phyloP scores from a whole-genome alignment of 1,140 invertebrate genomes.

The Stratiolaelaps scimitus region DNA sequence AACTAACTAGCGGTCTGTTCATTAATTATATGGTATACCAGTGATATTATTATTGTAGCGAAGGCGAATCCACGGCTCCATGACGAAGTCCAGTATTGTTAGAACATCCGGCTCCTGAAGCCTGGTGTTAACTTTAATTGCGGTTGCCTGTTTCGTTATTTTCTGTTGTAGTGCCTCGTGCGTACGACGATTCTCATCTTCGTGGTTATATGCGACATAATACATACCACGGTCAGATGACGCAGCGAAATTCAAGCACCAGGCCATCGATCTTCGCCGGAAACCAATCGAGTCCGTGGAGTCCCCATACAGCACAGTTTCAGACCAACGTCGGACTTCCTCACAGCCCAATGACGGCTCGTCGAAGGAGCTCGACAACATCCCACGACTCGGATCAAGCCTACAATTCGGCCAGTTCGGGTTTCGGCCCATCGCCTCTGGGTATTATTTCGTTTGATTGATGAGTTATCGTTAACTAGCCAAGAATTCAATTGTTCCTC shows the following conservation, averaged over 20 bases:
- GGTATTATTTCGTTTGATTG: not conserved
- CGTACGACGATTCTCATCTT: not conserved
- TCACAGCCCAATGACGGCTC: constrained; percentile 51
- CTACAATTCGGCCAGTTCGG: constrained; percentile 36
- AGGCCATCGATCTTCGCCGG: constrained; percentile 47
- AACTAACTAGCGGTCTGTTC: too few species aligned
- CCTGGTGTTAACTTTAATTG: too few species aligned
- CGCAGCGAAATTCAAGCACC: constrained; percentile 38
- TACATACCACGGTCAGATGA: constrained; percentile 68
- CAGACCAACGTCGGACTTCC: constrained; percentile 36
- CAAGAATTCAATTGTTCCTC: too few species aligned
- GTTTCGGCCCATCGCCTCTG: constrained; percentile 32
- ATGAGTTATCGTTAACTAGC: too few species aligned
- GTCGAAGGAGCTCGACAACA: constrained; percentile 54
- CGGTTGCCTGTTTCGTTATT: not conserved
- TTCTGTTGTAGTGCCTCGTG: constrained; percentile 8
- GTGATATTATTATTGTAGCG: too few species aligned
- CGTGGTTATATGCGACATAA: constrained; percentile 49
- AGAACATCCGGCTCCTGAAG: too few species aligned
- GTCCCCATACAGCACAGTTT: constrained; percentile 34
- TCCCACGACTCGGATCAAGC: constrained; percentile 47
- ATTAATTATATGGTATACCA: too few species aligned
- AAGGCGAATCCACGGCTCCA: too few species aligned
- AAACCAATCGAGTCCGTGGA: constrained; percentile 47
- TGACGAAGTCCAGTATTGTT: too few species aligned